These are phyloP conservation scores for Eupithecia subumbrata DNA, from an alignment of 2,888 invertebrate genomes.

Conservation along the genomic window DNA sequence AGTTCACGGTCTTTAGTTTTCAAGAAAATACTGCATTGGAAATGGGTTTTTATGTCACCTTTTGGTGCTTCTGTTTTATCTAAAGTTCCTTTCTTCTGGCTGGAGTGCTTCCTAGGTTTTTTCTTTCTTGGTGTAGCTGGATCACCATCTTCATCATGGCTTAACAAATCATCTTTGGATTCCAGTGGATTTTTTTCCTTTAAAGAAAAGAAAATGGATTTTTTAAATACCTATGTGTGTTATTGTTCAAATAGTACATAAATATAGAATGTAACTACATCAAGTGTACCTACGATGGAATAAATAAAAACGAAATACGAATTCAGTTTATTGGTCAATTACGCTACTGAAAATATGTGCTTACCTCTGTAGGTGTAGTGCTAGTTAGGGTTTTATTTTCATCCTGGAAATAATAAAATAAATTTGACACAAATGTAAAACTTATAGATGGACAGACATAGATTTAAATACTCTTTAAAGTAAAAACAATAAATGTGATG, in stretches of 20 bases:
- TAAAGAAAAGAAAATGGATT: slow-evolving; percentile 27
- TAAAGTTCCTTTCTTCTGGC: slow-evolving; percentile 63
- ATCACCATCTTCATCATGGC: slow-evolving; percentile 68
- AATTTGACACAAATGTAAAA: not conserved
- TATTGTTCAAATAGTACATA: too few species aligned
- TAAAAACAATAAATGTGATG: slow-evolving; percentile 1
- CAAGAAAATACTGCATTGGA: not conserved
- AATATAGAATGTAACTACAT: too few species aligned
- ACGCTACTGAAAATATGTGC: slow-evolving; percentile 5
- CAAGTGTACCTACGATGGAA: too few species aligned
- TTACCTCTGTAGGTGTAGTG: slow-evolving; percentile 65
- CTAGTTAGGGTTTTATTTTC: slow-evolving; percentile 64
- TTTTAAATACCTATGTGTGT: too few species aligned
- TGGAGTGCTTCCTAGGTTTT: slow-evolving; percentile 66
- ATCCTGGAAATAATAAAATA: slow-evolving; percentile 56
- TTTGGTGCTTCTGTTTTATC: slow-evolving; percentile 70
- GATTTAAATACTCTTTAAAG: not conserved
- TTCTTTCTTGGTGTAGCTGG: slow-evolving; percentile 61
- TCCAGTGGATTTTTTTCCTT: slow-evolving; percentile 69
- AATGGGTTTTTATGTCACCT: slow-evolving; percentile 38
- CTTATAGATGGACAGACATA: not conserved
- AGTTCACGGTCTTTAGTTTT: not conserved
- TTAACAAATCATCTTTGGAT: slow-evolving; percentile 71
- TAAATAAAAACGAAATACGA: too few species aligned
- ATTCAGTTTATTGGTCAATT: not conserved